Conservation (phyloP, 2,888 invertebrate species). For the Ischnura elegans region DNA sequence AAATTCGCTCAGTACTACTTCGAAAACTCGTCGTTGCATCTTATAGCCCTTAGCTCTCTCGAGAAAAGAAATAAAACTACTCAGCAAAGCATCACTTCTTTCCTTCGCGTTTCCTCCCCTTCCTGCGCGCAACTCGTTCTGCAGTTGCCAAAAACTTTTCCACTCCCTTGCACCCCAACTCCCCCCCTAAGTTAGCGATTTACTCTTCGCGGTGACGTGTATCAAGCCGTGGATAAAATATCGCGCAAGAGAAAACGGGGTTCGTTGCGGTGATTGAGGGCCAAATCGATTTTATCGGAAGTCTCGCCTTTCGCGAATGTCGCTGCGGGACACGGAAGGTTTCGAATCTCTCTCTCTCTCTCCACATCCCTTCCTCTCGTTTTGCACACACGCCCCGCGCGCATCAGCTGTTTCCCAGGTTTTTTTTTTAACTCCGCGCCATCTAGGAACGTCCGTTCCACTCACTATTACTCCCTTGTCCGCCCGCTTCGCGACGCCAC, state of each 20-base stretch:
- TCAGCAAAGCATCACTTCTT: neutral
- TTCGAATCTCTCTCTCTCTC: neutral
- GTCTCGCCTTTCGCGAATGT: neutral
- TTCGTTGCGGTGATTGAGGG: conserved; percentile 1
- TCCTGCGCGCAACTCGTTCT: neutral
- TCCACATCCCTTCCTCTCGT: no score
- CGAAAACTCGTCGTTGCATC: neutral
- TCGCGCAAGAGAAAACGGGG: neutral
- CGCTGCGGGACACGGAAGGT: neutral
- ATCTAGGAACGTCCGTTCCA: neutral
- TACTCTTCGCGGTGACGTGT: neutral
- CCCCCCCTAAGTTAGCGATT: neutral
- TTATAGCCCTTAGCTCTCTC: neutral
- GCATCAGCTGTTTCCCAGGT: neutral
- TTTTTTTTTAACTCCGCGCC: neutral
- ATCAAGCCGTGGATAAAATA: neutral
- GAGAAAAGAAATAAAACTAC: neutral
- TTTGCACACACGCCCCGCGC: neutral
- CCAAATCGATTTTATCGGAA: neutral
- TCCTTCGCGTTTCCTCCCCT: neutral
- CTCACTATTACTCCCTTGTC: neutral
- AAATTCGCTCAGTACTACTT: neutral
- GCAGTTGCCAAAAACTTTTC: neutral
- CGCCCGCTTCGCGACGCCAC: neutral
- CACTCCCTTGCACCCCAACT: neutral